Evolutionary conservation across 2,797 vertebrate genomes (phyloP), one percentile per base, ranked within the genome.

Genomic region (Macrochelys suwanniensis): DNA sequence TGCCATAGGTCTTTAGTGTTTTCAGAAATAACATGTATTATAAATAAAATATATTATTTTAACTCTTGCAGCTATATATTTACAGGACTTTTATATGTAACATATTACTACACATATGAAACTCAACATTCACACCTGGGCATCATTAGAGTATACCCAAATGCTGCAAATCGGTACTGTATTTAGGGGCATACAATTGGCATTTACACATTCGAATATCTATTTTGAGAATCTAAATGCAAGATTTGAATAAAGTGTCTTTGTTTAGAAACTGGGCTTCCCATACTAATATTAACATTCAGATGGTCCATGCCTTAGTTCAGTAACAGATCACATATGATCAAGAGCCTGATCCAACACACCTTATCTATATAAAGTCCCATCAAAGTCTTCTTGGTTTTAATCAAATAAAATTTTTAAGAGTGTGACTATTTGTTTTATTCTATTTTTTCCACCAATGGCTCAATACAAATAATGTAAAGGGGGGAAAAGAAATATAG

Each of bases 21-120:
- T 94, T 96, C 97, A 53, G 92, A 93, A 96, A 96, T 96, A 95
- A 17, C 59, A 33, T 25, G 54, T 23, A 25, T 23, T 54, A 9
- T 54, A 23, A 65, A 65, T n/a, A 65, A 65, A 65, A 93, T 92
- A 95, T 94, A 42, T 85, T 87, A 90, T 95, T 96, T 96, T 81
- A 85, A 45, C 11, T 93, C 47, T 1, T 8, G 89, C 91, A 95
- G 79, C 71, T 97, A 56, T 28, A 85, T 96, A 89, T 94, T 87
- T 0, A 0, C 94, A 95, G 93, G 85, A 85, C 90, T 95, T 96
- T 90, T 84, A 94, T 93, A 94, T 95, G 96, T 97, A 37, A 68
- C 9, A 11, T 65, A n/a, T 68, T 37, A 21, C 17, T 68, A 68
- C 95, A 96, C 84, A 80, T 85, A 92, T 90, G 88, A 51, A 95